These are phyloP conservation scores for Idaea straminata DNA, from an alignment of 2,888 invertebrate genomes.

Conservation along the genomic window DNA sequence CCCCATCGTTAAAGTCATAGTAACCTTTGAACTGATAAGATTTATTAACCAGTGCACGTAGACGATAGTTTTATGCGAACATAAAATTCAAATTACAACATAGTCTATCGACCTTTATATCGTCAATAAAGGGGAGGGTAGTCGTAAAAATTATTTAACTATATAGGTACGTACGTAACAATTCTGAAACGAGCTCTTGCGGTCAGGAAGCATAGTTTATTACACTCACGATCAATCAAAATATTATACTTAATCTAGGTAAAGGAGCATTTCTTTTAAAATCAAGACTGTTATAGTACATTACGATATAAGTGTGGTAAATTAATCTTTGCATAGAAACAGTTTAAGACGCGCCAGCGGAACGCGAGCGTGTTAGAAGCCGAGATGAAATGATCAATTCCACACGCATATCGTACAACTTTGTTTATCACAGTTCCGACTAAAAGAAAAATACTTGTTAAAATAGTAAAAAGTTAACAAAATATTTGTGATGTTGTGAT, in stretches of 20 bases:
- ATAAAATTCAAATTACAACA: conserved; percentile 45
- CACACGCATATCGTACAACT: too few relatives aligned
- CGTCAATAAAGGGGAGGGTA: conserved; percentile 38
- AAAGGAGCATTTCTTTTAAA: too few relatives aligned
- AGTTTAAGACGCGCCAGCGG: too few relatives aligned
- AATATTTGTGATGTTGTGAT: too few relatives aligned
- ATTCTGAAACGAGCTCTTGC: conserved; percentile 13
- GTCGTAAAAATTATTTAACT: conserved; percentile 42
- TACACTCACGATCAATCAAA: neutral
- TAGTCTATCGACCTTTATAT: conserved; percentile 41
- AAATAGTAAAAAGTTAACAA: too few relatives aligned
- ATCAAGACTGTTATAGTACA: too few relatives aligned
- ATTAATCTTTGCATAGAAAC: too few relatives aligned
- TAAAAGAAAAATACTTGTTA: too few relatives aligned
- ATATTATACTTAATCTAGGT: neutral
- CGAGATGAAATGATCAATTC: too few relatives aligned
- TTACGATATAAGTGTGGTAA: too few relatives aligned
- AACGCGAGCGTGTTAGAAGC: too few relatives aligned
- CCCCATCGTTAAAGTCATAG: conserved; percentile 12
- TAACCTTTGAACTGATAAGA: conserved; percentile 12
- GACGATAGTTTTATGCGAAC: conserved; percentile 37
- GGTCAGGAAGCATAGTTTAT: conserved; percentile 22
- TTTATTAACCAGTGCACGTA: conserved; percentile 10
- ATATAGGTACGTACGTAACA: conserved; percentile 7
- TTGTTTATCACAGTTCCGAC: too few relatives aligned